Conservation (phyloP, 1,140 invertebrate genomes). For the Andricus grossulariae region DNA sequence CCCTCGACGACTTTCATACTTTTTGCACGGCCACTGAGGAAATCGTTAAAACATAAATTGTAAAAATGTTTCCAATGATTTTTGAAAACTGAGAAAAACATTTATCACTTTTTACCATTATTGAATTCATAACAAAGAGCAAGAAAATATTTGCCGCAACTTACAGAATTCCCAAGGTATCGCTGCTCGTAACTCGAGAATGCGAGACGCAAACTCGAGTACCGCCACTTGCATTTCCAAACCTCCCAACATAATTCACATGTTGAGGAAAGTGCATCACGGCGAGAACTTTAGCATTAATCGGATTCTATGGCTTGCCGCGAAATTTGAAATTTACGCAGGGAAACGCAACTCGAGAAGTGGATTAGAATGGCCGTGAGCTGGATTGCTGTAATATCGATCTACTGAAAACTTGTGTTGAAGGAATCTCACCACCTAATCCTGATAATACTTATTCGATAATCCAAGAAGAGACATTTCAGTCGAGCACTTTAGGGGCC, state of each 20-base stretch:
- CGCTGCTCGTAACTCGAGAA: not conserved
- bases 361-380: not conserved
- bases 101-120: not conserved
- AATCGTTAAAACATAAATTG: no score
- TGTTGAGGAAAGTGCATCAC: constrained; percentile 6
- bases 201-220: constrained; percentile 40
- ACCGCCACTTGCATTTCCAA: constrained; percentile 45
- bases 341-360: not conserved
- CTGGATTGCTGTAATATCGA: constrained; percentile 13
- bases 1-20: no score
- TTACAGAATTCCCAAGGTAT: constrained; percentile 23
- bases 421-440: constrained; percentile 15
- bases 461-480: constrained; percentile 16
- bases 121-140: not conserved
- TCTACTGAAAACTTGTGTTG: constrained; percentile 6
- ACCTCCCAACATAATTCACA: not conserved
- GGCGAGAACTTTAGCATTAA: not conserved
- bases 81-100: not conserved
- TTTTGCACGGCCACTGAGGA: no score
- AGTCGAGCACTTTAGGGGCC: not conserved
- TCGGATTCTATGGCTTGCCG: not conserved
- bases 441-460: constrained; percentile 12
- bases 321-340: constrained; percentile 21
- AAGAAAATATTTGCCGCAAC: not conserved
- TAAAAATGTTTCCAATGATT: no score